phyloP scores from a whole-genome alignment of 1,140 invertebrate genomes.

The Apis laboriosa region DNA sequence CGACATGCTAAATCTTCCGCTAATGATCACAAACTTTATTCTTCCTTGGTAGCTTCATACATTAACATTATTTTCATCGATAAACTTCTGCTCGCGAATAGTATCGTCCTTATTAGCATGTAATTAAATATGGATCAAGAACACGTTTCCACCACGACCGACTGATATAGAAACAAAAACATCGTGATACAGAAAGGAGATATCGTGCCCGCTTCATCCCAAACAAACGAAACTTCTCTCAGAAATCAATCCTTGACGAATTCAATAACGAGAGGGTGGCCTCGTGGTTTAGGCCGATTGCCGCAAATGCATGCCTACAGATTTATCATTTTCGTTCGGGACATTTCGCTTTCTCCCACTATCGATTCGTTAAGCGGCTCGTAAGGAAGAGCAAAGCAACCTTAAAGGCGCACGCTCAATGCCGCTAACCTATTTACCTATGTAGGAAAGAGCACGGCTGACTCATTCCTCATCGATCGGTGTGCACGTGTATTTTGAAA shows the following conservation, averaged over 20 bases:
- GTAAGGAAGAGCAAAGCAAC: slow-evolving; percentile 68
- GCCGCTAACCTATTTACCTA: slow-evolving; percentile 68
- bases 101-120: not conserved
- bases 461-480: slow-evolving; percentile 51
- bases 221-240: no score
- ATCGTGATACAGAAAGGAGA: no score
- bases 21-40: not conserved
- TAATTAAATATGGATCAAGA: slow-evolving; percentile 4
- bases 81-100: not conserved
- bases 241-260: not conserved
- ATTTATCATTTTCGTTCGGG: slow-evolving; percentile 43
- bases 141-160: not conserved
- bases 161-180: not conserved
- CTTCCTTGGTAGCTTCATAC: no score
- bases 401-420: slow-evolving; percentile 73
- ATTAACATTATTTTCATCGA: not conserved
- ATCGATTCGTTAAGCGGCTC: slow-evolving; percentile 71
- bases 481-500: slow-evolving; percentile 4
- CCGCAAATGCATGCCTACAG: slow-evolving; percentile 6
- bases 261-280: not conserved
- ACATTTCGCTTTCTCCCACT: slow-evolving; percentile 64
- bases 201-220: no score
- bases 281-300: not conserved
- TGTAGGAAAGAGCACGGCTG: slow-evolving; percentile 39
- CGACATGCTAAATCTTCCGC: no score